A percentile compares a stretch with the other conserved stretches of the same genome.
These are phyloP conservation scores for Sphaerophoria rueppellii DNA, from an alignment of 2,888 invertebrate genomes.

Conservation along the genomic window DNA sequence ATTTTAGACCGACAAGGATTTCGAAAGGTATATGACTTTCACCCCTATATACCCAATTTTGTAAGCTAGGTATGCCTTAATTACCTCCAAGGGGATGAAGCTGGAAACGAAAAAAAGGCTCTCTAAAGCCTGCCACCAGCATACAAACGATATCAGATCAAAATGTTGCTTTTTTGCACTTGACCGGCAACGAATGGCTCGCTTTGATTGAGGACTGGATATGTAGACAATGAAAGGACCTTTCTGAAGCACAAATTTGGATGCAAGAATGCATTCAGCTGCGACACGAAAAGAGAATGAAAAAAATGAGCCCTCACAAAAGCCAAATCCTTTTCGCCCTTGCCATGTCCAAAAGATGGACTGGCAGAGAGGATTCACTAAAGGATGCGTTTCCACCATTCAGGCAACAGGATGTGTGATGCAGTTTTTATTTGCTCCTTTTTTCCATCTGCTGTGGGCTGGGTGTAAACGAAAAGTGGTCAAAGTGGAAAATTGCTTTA, in stretches of 20 bases:
- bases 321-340: constrained; percentile 40
- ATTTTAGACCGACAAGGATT: constrained; percentile 62
- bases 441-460: constrained; percentile 28
- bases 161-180: constrained; percentile 37
- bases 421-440: constrained; percentile 10
- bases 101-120: constrained; percentile 26
- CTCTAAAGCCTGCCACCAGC: constrained; percentile 21
- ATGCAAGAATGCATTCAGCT: constrained; percentile 66
- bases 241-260: constrained; percentile 37
- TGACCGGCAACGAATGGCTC: background rate
- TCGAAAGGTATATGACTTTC: constrained; percentile 29
- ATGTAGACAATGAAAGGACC: constrained; percentile 50
- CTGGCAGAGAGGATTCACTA: constrained; percentile 40
- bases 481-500: constrained; percentile 73
- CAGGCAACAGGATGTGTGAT: constrained; percentile 57
- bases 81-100: constrained; percentile 41
- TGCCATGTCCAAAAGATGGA: constrained; percentile 66
- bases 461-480: constrained; percentile 54
- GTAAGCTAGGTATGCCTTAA: constrained; percentile 56
- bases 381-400: constrained; percentile 53
- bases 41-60: constrained; percentile 56
- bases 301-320: background rate
- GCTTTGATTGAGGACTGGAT: constrained; percentile 53
- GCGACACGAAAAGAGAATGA: constrained; percentile 24
- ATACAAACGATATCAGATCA: constrained; percentile 41